Percentiles rank a stretch among this genome's conserved stretches.
These are phyloP conservation scores for Notothenia rossii DNA, from an alignment of 2,113 vertebrate genomes.

Conservation along the genomic window DNA sequence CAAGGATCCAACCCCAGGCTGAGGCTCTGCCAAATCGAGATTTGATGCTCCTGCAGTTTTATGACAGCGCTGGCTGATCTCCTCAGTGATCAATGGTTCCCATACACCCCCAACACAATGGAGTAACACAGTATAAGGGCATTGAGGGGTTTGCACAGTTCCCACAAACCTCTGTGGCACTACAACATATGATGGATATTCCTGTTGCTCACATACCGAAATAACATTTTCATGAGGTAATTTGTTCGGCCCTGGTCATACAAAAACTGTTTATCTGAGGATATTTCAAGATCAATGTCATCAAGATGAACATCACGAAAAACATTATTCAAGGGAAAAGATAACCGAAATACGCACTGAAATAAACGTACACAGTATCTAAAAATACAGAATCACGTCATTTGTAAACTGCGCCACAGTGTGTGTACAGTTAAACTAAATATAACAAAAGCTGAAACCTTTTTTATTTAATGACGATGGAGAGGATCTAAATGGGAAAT, in stretches of 20 bases:
- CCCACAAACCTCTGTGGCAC: no score
- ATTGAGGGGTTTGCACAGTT: not conserved
- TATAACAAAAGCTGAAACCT: not conserved
- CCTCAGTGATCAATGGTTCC: no score
- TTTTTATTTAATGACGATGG: not conserved
- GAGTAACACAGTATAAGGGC: not conserved
- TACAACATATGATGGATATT: no score
- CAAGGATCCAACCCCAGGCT: not conserved
- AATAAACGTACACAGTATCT: not conserved
- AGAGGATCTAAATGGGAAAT: not conserved
- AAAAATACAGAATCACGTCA: not conserved
- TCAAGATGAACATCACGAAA: no score
- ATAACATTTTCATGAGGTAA: no score
- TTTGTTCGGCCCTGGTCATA: no score
- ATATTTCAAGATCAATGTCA: not conserved
- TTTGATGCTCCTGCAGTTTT: not conserved
- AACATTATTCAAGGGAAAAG: no score
- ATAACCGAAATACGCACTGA: no score
- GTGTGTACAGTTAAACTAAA: not conserved
- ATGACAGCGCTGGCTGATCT: not conserved
- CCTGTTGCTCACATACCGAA: no score
- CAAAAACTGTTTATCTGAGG: not conserved
- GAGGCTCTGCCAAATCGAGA: not conserved
- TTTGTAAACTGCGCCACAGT: not conserved
- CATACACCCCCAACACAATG: not conserved